Base-by-base conservation (phyloP, 2,888 invertebrate species). In the Sturmia bella region DNA sequence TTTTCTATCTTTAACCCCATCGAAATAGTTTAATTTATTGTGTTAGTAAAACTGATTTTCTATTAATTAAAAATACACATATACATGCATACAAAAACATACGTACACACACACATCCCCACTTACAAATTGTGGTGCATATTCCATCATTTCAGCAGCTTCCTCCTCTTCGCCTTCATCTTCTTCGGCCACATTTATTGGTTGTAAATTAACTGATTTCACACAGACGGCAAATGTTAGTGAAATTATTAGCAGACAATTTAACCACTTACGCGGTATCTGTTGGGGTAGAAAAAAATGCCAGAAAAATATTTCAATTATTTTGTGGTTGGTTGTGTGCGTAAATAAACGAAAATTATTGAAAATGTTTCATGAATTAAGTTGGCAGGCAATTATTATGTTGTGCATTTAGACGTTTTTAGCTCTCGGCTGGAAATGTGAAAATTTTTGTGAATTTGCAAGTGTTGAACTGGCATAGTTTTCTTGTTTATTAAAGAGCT, bases 71-170 rank as follows among this genome's bases (percentile, higher is more conserved):
- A 19, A 21, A 74, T 63, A 54, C 13, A 24, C n/a, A 59, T 37
- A 70, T 12, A 27, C 21, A 4, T 5, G 4, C 21, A 50, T 50
- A 17, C 1, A 32, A 5, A 7, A 7, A 7, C 7, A 32, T 9
- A 32, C 9, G 9, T 9, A 7, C 32, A 32, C 32, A 32, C 32
- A 7, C 32, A 4, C 21, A 54, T 54, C 13, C 21, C 5, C 73
- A 89, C 90, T 89, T 88, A 90, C 90, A 84, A 87, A 89, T 86
- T 90, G 85, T 63, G 90, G 89, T 37, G 90, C 90, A 85, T 90
- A 90, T 85, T 90, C 89, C 86, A 87, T 85, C 85, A 87, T 86
- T 84, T 88, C 88, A 73, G 85, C 79, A 39, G 88, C 87, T 78
- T 87, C 87, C 83, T 87, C 87, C 43, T 79, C 78, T 4, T 74